A percentile compares a stretch with the other conserved stretches of the same genome.
Conservation (phyloP, 2,888 invertebrate genomes). For the Argyra leucocephala region DNA sequence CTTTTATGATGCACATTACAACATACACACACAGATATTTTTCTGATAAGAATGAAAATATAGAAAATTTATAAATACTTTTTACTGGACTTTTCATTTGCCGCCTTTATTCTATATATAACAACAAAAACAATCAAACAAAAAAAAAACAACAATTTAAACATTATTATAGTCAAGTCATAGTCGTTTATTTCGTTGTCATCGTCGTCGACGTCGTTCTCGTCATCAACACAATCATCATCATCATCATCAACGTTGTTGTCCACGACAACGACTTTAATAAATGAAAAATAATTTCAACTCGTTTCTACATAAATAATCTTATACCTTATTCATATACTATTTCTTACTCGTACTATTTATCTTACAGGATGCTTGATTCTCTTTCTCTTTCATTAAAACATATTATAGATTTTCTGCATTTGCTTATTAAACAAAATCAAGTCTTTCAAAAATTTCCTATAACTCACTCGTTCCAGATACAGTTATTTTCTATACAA, state of each 20-base stretch:
- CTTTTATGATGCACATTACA: not conserved
- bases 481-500: no score
- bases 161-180: not conserved
- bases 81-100: not conserved
- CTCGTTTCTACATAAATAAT: no score
- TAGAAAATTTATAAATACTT: not conserved
- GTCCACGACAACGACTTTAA: slow-evolving; percentile 17
- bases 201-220: slow-evolving; percentile 7
- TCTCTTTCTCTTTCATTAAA: no score
- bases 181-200: not conserved
- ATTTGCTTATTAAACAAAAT: no score
- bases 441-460: no score
- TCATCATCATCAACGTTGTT: slow-evolving; percentile 10
- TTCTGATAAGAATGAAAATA: not conserved
- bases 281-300: slow-evolving; percentile 21
- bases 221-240: slow-evolving; percentile 8
- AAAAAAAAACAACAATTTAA: slow-evolving; percentile 16
- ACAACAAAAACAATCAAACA: slow-evolving; percentile 14
- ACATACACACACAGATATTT: not conserved
- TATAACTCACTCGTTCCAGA: no score
- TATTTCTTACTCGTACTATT: no score
- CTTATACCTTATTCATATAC: no score
- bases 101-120: not conserved
- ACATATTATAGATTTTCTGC: no score
- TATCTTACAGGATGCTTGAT: no score